Base-by-base conservation (phyloP, 2,797 vertebrate species). In the Luscinia megarhynchos region DNA sequence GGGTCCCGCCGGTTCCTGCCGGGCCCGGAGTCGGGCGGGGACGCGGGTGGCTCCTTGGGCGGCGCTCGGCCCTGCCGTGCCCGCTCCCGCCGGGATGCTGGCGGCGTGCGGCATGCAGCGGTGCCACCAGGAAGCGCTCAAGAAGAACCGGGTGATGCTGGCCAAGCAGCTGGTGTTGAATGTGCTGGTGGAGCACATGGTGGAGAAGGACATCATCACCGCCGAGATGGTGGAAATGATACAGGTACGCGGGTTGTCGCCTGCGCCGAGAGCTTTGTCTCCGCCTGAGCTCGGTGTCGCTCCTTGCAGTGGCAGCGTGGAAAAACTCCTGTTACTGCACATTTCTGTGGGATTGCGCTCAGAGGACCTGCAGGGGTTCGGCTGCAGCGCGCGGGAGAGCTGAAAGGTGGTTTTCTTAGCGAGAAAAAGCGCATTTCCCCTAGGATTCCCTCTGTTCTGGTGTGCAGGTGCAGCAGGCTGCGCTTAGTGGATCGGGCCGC, bases 51-150 rank as follows among this genome's bases (percentile, higher is more conserved):
- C 9, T 38, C 11, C 20, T 5, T 1, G 46, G 8, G 9, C 3
- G 11, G 69, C 12, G 24, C 4, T 15, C 38, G 38, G 6, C 46
- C 57, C 20, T 1, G 32, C 46, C 40, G 15, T 5, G 13, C 32
- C 43, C 34, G 51, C 24, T 13, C 15, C 46, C 9, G 1, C 12
- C 63, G 96, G 97, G 94, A 92, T 97, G 90, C 45, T 96, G 90
- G 85, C 91, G 6, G 34, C 92, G 2, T 98, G 95, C 57, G 98
- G 98, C 68, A 98, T 98, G 98, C 97, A 91, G 82, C 97, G 91
- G 2, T 95, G 96, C 62, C 98, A 98, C 62, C 98, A 98, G 72
- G 97, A 98, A 88, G 97, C 97, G 11, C 96, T 98, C 1, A 98
- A 92, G 87, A 98, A 82, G 94, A 97, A 98, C 90, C 97, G 98